Evolutionary conservation across 2,113 vertebrate species (phyloP).

Genomic region (Otus sunia): DNA sequence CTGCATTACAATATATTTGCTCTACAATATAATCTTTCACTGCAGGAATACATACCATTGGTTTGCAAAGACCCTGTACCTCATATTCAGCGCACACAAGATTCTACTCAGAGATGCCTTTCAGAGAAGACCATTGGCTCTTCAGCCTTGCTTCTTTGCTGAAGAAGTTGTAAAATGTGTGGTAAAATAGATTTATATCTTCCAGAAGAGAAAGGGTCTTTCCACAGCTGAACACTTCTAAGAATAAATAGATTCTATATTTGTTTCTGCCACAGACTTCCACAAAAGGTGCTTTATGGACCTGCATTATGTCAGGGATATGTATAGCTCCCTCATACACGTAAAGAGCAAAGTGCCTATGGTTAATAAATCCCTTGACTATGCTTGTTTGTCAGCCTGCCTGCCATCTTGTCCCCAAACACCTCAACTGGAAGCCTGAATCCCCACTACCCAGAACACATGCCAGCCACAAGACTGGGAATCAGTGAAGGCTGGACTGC

Average conservation of each 20-base stretch:
- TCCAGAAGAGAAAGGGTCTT: conserved; percentile 1
- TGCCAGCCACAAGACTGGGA: neutral
- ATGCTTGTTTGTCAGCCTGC: neutral
- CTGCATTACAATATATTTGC: neutral
- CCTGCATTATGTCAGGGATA: neutral
- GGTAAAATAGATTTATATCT: neutral
- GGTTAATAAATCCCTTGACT: neutral
- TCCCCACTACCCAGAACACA: neutral
- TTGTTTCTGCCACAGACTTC: neutral
- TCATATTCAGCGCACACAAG: neutral
- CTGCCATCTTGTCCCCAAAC: neutral
- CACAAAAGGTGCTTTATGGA: neutral
- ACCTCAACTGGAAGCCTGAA: neutral
- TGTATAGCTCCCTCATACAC: neutral
- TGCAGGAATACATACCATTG: neutral
- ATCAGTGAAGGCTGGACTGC: neutral
- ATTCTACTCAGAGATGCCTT: neutral
- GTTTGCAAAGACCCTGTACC: neutral
- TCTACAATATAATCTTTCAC: neutral
- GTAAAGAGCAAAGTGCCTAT: neutral
- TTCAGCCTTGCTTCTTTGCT: neutral
- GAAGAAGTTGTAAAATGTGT: neutral
- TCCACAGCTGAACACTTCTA: neutral
- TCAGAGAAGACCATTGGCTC: neutral
- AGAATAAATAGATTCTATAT: conserved; percentile 30